Conservation (phyloP, 2,888 invertebrate species). For the Phrixothrix hirtus region DNA sequence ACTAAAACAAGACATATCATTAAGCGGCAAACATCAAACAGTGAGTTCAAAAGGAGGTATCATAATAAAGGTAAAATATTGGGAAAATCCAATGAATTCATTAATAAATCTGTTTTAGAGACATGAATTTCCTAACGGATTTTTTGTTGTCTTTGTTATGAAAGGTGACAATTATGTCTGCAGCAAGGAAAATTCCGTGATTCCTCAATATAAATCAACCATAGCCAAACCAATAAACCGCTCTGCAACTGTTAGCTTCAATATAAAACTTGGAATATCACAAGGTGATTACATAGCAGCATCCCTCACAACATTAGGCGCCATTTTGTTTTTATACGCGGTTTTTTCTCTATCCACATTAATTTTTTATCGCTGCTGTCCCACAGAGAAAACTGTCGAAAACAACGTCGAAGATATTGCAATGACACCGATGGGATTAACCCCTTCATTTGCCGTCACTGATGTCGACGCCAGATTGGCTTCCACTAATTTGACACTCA, state of each 20-base stretch:
- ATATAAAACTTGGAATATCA: conserved; percentile 61
- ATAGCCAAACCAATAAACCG: conserved; percentile 22
- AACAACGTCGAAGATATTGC: conserved; percentile 3
- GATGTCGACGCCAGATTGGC: conserved; percentile 13
- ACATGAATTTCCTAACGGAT: conserved; percentile 67
- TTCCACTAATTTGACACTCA: conserved; percentile 2
- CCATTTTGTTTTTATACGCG: conserved; percentile 62
- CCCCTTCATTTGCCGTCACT: neutral
- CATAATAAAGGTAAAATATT: conserved; percentile 73
- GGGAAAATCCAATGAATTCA: no score
- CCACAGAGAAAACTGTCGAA: conserved; percentile 5
- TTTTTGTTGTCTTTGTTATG: conserved; percentile 79
- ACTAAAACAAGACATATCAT: conserved; percentile 70
- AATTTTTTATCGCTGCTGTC: neutral
- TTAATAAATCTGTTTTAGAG: conserved; percentile 58
- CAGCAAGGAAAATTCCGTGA: conserved; percentile 42
- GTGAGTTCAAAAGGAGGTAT: conserved; percentile 77
- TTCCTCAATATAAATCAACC: conserved; percentile 44
- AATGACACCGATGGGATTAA: neutral
- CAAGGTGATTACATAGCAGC: conserved; percentile 67
- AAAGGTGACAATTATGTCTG: conserved; percentile 69
- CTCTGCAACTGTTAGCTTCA: conserved; percentile 57
- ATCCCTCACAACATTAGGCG: conserved; percentile 58
- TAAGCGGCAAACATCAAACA: conserved; percentile 72
- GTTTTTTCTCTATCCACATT: neutral